phyloP scores from a whole-genome alignment of 2,797 vertebrate genomes.

The Clamator glandarius region DNA sequence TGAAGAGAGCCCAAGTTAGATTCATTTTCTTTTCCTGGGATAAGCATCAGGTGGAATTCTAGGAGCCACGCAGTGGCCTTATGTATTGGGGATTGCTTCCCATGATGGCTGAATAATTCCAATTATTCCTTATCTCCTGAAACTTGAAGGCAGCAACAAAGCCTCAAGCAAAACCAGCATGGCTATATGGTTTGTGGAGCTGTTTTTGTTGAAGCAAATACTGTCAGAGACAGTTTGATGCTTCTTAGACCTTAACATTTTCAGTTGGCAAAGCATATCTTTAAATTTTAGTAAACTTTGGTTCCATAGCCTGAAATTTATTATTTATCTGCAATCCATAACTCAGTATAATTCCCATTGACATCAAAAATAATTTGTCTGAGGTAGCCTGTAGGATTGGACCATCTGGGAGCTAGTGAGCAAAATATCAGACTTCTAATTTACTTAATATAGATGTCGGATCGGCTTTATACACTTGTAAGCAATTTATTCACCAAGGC shows the following conservation, averaged over 20 bases:
- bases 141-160: background rate
- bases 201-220: background rate
- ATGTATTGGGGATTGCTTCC: background rate
- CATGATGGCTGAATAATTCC: background rate
- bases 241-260: background rate
- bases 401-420: background rate
- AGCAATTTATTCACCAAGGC: background rate
- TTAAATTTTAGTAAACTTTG: background rate
- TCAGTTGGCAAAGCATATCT: background rate
- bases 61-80: background rate
- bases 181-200: background rate
- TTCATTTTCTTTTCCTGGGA: background rate
- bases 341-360: background rate
- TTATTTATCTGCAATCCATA: background rate
- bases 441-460: background rate
- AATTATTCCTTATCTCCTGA: conserved; percentile 14
- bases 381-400: background rate
- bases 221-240: background rate
- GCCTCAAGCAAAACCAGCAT: background rate
- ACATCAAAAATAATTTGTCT: background rate
- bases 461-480: background rate
- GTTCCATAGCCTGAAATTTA: background rate
- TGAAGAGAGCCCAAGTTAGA: background rate
- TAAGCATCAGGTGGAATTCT: background rate
- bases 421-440: background rate